Evolutionary conservation across 2,888 invertebrate species (phyloP).

Genomic region (Lasius fuliginosus): DNA sequence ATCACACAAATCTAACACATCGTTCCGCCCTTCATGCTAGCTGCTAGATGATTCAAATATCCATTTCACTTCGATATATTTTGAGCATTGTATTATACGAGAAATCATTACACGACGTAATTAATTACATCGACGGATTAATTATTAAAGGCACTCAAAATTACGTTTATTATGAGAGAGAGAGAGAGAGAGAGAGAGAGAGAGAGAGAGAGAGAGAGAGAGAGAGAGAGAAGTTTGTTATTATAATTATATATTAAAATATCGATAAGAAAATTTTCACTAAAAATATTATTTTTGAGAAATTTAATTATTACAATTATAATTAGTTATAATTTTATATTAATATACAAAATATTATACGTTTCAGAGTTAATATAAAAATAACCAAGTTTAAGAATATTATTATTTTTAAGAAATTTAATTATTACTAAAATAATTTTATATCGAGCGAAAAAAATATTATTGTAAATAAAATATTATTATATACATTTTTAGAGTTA

Average conservation of each 20-base stretch:
- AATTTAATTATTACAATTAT: neutral
- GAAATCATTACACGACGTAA: neutral
- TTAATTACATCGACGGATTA: constrained; percentile 16
- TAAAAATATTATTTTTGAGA: neutral
- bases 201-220: no score
- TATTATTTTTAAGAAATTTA: no score
- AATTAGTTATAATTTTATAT: neutral
- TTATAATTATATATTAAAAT: neutral
- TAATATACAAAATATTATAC: neutral
- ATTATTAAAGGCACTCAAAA: neutral
- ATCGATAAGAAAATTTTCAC: neutral
- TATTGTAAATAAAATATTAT: neutral
- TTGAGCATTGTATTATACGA: neutral
- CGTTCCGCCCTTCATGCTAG: constrained; percentile 19
- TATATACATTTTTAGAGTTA: neutral
- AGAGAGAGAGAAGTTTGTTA: constrained; percentile 1
- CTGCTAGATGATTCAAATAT: constrained; percentile 47
- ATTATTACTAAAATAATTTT: no score
- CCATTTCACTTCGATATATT: constrained; percentile 26
- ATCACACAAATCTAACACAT: constrained; percentile 47
- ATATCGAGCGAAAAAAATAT: no score
- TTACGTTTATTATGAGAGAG: neutral
- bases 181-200: no score
- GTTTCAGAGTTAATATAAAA: neutral
- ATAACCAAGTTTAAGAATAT: neutral